A percentile compares a stretch with the other conserved stretches of the same genome.
Evolutionary conservation across 2,797 vertebrate genomes (phyloP).

Genomic region (Neolamprologus multifasciatus): DNA sequence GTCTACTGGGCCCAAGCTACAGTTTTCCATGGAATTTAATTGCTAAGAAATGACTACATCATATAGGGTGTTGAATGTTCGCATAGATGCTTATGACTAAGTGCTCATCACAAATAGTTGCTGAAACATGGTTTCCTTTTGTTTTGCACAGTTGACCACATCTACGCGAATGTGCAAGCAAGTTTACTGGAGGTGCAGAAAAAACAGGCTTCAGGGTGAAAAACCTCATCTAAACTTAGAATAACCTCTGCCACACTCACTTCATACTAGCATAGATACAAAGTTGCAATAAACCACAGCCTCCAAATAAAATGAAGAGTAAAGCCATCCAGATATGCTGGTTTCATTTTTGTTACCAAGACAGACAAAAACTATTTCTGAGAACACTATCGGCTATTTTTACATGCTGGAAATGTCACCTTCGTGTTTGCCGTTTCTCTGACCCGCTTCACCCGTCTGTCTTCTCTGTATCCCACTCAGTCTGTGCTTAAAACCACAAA

Average conservation of each 20-base stretch:
- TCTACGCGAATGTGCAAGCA: background rate
- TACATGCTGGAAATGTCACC: slow-evolving; percentile 24
- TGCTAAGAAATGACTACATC: background rate
- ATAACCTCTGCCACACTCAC: background rate
- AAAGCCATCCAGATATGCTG: background rate
- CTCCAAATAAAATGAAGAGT: slow-evolving; percentile 14
- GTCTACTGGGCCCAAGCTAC: background rate
- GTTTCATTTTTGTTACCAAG: slow-evolving; percentile 27
- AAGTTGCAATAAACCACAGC: background rate
- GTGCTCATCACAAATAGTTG: background rate
- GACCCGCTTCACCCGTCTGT: slow-evolving; percentile 3
- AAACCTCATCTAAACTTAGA: background rate
- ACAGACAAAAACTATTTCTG: slow-evolving; percentile 48
- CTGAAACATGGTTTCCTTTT: background rate
- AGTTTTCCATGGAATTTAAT: background rate
- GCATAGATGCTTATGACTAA: background rate
- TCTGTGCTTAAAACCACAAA: slow-evolving; percentile 1
- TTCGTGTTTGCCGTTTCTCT: slow-evolving; percentile 32
- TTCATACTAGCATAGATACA: background rate
- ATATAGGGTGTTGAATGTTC: background rate
- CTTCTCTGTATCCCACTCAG: background rate
- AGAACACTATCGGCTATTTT: slow-evolving; percentile 46
- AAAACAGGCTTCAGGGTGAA: background rate
- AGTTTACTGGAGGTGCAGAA: background rate
- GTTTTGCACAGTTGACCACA: background rate